Evolutionary conservation across 2,113 vertebrate species (phyloP).

Genomic region (Pachyramphus minor): DNA sequence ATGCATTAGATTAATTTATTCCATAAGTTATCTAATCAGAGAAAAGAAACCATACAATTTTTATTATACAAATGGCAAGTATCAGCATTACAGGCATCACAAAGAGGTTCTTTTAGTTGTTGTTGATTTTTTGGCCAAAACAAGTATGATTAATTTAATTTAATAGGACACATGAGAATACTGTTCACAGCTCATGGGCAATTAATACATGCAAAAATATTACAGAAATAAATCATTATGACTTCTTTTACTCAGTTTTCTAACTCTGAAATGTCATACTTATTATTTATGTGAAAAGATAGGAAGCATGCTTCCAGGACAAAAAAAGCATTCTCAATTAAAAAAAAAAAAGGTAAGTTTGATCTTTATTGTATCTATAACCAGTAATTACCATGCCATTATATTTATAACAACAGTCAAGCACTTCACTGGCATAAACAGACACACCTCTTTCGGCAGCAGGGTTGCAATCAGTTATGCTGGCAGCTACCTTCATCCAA

Average conservation of each 20-base stretch:
- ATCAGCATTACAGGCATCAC: background rate
- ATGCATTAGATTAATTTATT: background rate
- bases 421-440: slow-evolving; percentile 14
- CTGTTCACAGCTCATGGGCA: background rate
- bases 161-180: background rate
- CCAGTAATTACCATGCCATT: slow-evolving; percentile 31
- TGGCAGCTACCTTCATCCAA: background rate
- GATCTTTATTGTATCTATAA: slow-evolving; percentile 33
- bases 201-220: background rate
- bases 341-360: background rate
- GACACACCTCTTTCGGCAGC: slow-evolving; percentile 16
- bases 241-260: background rate
- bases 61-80: background rate
- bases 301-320: background rate
- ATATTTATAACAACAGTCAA: slow-evolving; percentile 21
- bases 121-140: background rate
- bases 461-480: background rate
- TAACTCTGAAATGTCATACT: background rate
- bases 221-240: background rate
- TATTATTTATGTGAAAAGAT: background rate
- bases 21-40: background rate
- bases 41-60: background rate
- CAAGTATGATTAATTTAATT: background rate
- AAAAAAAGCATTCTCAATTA: background rate
- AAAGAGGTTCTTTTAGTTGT: background rate